Evolutionary conservation across 1,140 invertebrate species (phyloP), one percentile per base, ranked within the genome.

Genomic region (Apis mellifera): DNA sequence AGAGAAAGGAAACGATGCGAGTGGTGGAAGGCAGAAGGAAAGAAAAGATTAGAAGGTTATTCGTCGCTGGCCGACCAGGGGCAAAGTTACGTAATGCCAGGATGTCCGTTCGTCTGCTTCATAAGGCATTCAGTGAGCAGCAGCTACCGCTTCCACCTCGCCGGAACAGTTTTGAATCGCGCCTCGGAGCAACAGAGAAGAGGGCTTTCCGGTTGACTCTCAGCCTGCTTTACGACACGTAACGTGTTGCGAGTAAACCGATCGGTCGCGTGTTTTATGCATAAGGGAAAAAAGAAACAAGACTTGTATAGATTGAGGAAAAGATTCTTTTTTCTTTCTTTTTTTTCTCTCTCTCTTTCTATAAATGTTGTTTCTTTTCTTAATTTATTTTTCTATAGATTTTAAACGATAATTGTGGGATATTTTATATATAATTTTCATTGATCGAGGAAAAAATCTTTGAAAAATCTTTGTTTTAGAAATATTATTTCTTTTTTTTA

Each of bases 41-140:
- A 57, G 70, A 59, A 52, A 80, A 80, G 66, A 69, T 73, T 84
- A 68, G 52, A 69, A 78, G 74, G 65, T 78, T 82, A 26, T 62
- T 26, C 62, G 72, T 76, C 48, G 50, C 26, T 52, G 54, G 23
- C 12, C 59, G 21, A 62, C 59, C 59, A 52, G 54, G 84, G 55
- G 76, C 42, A 69, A 69, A 52, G 59, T 87, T 87, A 84, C 85
- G 66, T 84, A 87, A 87, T 60, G 62, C 81, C 77, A 84, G 86
- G 86, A 87, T 78, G 82, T 87, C 82, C 86, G 86, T 80, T 69
- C 66, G 66, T 69, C 66, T 69, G 66, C 48, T 87, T 87, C 77
- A 87, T 87, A 81, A 78, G 73, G 77, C 77, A 87, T 87, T 87
- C 82, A 77, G 54, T 17, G 68, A 72, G 73, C 85, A 72, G 73